phyloP scores from a whole-genome alignment of 2,888 invertebrate species.

The Drosophila meridionalis region DNA sequence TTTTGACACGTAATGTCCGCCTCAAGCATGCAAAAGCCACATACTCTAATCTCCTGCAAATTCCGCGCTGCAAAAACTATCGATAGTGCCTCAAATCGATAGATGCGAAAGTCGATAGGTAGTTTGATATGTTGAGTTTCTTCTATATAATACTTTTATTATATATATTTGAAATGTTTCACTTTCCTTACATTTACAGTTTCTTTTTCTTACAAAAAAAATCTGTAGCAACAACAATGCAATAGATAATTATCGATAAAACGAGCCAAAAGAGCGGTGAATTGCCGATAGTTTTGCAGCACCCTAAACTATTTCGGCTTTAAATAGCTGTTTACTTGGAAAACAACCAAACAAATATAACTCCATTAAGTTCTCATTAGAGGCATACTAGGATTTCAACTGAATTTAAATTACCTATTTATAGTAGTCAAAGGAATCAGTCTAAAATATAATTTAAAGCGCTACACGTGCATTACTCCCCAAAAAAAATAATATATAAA shows the following conservation, averaged over 20 bases:
- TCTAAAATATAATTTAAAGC: constrained; percentile 35
- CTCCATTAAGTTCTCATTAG: constrained; percentile 11
- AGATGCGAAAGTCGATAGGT: neutral
- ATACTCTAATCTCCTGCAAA: constrained; percentile 27
- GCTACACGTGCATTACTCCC: constrained; percentile 31
- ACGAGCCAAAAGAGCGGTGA: neutral
- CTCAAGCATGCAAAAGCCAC: constrained; percentile 40
- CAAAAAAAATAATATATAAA: constrained; percentile 34
- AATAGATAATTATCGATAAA: neutral
- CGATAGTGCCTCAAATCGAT: constrained; percentile 6
- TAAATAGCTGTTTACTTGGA: constrained; percentile 5
- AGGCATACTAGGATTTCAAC: constrained; percentile 33
- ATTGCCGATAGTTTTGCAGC: constrained; percentile 17
- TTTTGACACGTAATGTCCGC: constrained; percentile 32
- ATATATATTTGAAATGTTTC: constrained; percentile 8
- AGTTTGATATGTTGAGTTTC: constrained; percentile 5
- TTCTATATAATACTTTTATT: constrained; percentile 6
- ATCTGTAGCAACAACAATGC: neutral
- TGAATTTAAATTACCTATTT: constrained; percentile 33
- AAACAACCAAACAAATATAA: neutral
- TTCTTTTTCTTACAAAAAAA: neutral
- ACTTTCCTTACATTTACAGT: neutral
- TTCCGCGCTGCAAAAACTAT: constrained; percentile 18
- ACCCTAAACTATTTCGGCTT: constrained; percentile 23
- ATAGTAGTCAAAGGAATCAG: constrained; percentile 11